Conservation (phyloP, 2,888 invertebrate species). For the Synanthedon tipuliformis region DNA sequence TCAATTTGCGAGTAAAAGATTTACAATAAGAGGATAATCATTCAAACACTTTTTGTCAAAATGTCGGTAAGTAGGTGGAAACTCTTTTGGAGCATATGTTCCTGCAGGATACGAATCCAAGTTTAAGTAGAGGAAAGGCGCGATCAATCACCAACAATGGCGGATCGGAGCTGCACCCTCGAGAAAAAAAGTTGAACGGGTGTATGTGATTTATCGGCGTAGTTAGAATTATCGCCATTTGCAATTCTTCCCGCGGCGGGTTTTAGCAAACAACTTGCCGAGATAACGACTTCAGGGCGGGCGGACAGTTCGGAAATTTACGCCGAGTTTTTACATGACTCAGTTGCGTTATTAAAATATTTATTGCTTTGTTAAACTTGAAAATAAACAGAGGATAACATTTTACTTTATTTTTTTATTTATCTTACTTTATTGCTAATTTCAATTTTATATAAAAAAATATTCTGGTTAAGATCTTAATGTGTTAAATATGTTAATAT, state of each 20-base stretch:
- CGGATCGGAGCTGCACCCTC: conserved; percentile 41
- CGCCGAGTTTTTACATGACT: neutral
- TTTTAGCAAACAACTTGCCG: conserved; percentile 44
- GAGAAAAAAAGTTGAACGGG: conserved; percentile 56
- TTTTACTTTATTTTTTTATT: no score
- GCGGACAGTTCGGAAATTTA: conserved; percentile 5
- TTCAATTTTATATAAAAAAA: no score
- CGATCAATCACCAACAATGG: conserved; percentile 63
- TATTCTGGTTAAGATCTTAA: no score
- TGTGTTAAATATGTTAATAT: no score
- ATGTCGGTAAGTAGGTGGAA: conserved; percentile 3
- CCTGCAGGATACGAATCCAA: conserved; percentile 2
- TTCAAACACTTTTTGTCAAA: neutral
- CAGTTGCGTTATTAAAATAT: no score
- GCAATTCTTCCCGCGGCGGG: conserved; percentile 60
- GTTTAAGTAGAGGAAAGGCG: conserved; percentile 42
- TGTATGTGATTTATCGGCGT: conserved; percentile 62
- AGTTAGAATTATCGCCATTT: conserved; percentile 69
- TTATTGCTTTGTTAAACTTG: no score
- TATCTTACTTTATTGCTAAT: no score
- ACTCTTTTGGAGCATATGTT: conserved; percentile 45
- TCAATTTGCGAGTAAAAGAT: no score
- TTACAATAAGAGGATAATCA: neutral
- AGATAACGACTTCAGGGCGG: conserved; percentile 47
- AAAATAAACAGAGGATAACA: no score